Conservation (phyloP, 2,797 vertebrate species). For the Acanthurus lineatus region DNA sequence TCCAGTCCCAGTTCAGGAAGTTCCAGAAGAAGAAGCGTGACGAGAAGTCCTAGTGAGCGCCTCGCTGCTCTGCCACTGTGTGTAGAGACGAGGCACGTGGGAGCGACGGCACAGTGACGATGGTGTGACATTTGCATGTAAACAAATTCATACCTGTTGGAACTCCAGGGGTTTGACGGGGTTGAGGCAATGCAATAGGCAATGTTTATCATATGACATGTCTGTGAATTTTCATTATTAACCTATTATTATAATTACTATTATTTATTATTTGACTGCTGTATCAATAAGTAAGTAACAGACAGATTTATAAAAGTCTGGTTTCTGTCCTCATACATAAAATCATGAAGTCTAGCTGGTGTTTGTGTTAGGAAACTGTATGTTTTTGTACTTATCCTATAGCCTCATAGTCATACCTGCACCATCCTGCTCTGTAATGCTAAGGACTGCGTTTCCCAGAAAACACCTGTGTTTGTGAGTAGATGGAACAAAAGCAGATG, state of each 20-base stretch:
- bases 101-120: constrained; percentile 61
- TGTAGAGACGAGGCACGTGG: constrained; percentile 41
- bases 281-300: constrained; percentile 68
- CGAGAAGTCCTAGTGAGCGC: constrained; percentile 91
- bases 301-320: constrained; percentile 40
- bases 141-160: constrained; percentile 84
- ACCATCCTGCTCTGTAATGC: constrained; percentile 47
- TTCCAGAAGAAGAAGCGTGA: constrained; percentile 98
- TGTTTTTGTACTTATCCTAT: constrained; percentile 69
- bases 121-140: constrained; percentile 86
- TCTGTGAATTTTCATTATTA: constrained; percentile 81
- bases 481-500: constrained; percentile 44
- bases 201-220: constrained; percentile 77
- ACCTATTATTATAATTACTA: constrained; percentile 66
- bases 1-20: constrained; percentile 99
- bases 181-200: constrained; percentile 68
- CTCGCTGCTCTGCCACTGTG: constrained; percentile 69
- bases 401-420: constrained; percentile 46
- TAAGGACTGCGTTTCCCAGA: constrained; percentile 49
- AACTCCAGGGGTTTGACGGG: constrained; percentile 73
- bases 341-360: constrained; percentile 65
- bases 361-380: constrained; percentile 66
- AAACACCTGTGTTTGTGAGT: constrained; percentile 35
- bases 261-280: constrained; percentile 75
- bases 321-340: constrained; percentile 62